Base-by-base conservation (phyloP, 2,113 vertebrate species). In the Leucoraja erinaceus region DNA sequence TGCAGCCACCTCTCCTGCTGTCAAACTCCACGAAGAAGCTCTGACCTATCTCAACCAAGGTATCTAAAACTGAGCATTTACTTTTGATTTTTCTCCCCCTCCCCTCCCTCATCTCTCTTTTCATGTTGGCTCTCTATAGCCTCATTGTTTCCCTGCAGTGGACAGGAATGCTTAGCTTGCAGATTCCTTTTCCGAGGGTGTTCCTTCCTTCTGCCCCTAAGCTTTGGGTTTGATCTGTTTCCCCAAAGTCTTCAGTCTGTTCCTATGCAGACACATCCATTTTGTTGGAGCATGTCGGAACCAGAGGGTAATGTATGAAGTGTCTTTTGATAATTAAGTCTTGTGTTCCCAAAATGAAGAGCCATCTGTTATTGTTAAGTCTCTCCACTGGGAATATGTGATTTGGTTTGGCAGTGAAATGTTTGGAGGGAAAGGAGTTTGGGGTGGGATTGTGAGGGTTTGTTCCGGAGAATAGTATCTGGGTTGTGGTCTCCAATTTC, bases 1-100 rank as follows among this genome's bases (percentile, higher is more conserved):
- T 93, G 97, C 98, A 0, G 97, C 98, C 93, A 99, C 98, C 0
- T 99, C 98, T 0, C 98, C 98, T 0, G 98, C 98, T 1, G 97
- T 98, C 93, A 99, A 98, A 84, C 95, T 97, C 93, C 98, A 98
- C 0, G 98, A 99, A 0, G 98, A 99, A 95, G 97, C 97, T 0
- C 96, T 99, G 94, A 98, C 98, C 66, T 99, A 99, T 94, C 98
- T 99, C 94, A 99, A 99, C 94, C 98, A 99, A 98, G 98, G 98
- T 99, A 97, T 93, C 93, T 47, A 94, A 94, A 93, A 0, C 93
- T 47, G 33, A 74, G 31, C 86, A 56, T 0, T 74, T 74, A 11
- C 68, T 68, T 56, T 38, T 74, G 66, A 31, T 92, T 84, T 56
- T 20, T 70, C 72, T n/a, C 28, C 81, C 78, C 93, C 83, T 93